Evolutionary conservation across 2,797 vertebrate genomes (phyloP).

Genomic region (Helicolenus hilgendorfi): DNA sequence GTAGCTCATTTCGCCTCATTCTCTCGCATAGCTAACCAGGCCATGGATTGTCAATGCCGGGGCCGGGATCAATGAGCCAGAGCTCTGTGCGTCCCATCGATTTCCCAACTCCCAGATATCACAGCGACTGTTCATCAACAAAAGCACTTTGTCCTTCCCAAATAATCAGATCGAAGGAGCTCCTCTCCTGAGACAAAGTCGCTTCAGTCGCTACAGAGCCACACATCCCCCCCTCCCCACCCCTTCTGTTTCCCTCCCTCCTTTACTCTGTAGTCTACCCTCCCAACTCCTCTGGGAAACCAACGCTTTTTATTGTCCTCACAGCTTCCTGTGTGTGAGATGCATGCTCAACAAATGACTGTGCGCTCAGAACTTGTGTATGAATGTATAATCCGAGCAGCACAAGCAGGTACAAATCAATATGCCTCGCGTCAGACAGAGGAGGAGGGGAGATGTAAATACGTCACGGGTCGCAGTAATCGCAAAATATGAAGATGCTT

Average conservation of each 20-base stretch:
- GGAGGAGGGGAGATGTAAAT: not conserved
- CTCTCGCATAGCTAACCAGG: slow-evolving; percentile 92
- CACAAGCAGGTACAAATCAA: slow-evolving; percentile 48
- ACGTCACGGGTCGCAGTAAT: not conserved
- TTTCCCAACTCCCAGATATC: slow-evolving; percentile 93
- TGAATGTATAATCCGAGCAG: slow-evolving; percentile 69
- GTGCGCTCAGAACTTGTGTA: slow-evolving; percentile 52
- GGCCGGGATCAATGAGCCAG: slow-evolving; percentile 91
- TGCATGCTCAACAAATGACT: slow-evolving; percentile 67
- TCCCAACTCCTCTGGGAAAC: slow-evolving; percentile 29
- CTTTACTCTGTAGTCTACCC: not conserved
- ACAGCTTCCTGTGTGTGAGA: slow-evolving; percentile 61
- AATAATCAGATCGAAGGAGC: slow-evolving; percentile 92
- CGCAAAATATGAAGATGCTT: not conserved
- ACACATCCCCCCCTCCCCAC: not conserved
- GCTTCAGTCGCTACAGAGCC: slow-evolving; percentile 60
- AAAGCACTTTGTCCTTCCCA: slow-evolving; percentile 93
- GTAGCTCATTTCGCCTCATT: slow-evolving; percentile 91
- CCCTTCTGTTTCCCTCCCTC: not conserved
- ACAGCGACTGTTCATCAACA: slow-evolving; percentile 93
- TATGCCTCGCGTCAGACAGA: not conserved
- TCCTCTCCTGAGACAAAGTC: slow-evolving; percentile 82
- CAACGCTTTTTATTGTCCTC: slow-evolving; percentile 60
- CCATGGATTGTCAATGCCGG: slow-evolving; percentile 91
- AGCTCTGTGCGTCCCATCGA: slow-evolving; percentile 91